Base-by-base conservation (phyloP, 1,140 invertebrate genomes). In the Leptestheria dahalacensis region DNA sequence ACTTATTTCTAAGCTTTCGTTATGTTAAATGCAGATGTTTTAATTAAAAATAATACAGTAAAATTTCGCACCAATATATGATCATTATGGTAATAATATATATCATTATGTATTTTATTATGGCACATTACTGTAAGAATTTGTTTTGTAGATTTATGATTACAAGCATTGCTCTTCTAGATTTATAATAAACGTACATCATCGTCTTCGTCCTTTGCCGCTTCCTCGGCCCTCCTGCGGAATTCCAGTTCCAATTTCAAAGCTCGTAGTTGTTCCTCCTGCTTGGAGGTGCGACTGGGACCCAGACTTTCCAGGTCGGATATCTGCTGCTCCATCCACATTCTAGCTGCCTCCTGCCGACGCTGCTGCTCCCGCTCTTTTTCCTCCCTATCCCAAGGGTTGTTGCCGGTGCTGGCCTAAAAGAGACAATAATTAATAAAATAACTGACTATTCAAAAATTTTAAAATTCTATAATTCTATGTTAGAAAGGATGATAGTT, bases 351-450 rank as follows among this genome's bases (percentile, higher is more conserved):
- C 67, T 85, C 82, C 58, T 84, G 73, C 61, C 84, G 72, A 48
- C 80, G 77, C 64, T 82, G 82, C 63, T 80, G 77, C 72, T 86
- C 81, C 70, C 82, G 54, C 73, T 93, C 88, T 64, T 85, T 81
- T 70, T 91, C 88, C 74, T 92, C 89, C 54, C 87, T 75, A 65
- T 90, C 86, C 89, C 88, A 91, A 1, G 88, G 88, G 76, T 88
- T 89, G 52, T 15, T 54, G 21, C 18, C 29, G 20, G 15, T 25
- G 52, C 2, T 54, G 21, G 52, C 52, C 52, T n/a, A 28, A 26
- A 3, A 26, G 18, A 15, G 6, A 41, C 6, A 55, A n/a, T n/a
- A n/a, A n/a, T n/a, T n/a, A n/a, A n/a, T n/a, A n/a, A n/a, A n/a
- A n/a, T n/a, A n/a, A n/a, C n/a, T n/a, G n/a, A n/a, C n/a, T n/a